Evolutionary conservation across 2,797 vertebrate genomes (phyloP), one percentile per base, ranked within the genome.

Genomic region (Sibirionetta formosa): DNA sequence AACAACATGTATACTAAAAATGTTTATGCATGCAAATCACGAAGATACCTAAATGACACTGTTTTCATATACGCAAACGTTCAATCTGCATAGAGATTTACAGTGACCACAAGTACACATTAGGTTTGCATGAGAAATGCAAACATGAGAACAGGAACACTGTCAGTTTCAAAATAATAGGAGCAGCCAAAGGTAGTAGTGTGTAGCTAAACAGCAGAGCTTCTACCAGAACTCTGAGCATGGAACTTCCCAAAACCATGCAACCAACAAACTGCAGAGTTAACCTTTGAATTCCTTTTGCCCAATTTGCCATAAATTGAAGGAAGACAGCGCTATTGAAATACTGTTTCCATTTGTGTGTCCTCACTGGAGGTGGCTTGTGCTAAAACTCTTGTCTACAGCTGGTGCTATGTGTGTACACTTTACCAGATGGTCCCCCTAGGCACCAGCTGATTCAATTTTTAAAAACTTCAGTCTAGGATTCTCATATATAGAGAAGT

Each of bases 371-470:
- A 79, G 38, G 7, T 36, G 18, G 15, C 48, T 48, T 54, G 19
- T 46, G 35, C 35, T 77, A 46, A 60, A 79, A 60, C 23, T 90
- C 54, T 70, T 66, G 40, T n/a, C 33, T 57, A 44, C 6, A 40
- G 35, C 29, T 57, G 12, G 38, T 71, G 48, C 0, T 0, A 16
- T 65, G n/a, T 38, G 9, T 12, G 38, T 16, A 35, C 8, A n/a
- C 12, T 5, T 76, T 36, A 56, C 11, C 66, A 53, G 14, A 3
- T 38, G 11, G 31, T 27, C 15, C 17, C 35, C 1, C 2, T 3
- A 79, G 13, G 26, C 23, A 87, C 33, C 51, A 69, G 60, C 5
- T 51, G 60, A 76, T 79, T 61, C 20, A n/a, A 20, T 71, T 68
- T 33, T 1, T 11, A 51, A 79, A 70, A 31, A 5, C 0, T 0